Base-by-base conservation (phyloP, 2,113 vertebrate species). In the Xiphorhynchus elegans region DNA sequence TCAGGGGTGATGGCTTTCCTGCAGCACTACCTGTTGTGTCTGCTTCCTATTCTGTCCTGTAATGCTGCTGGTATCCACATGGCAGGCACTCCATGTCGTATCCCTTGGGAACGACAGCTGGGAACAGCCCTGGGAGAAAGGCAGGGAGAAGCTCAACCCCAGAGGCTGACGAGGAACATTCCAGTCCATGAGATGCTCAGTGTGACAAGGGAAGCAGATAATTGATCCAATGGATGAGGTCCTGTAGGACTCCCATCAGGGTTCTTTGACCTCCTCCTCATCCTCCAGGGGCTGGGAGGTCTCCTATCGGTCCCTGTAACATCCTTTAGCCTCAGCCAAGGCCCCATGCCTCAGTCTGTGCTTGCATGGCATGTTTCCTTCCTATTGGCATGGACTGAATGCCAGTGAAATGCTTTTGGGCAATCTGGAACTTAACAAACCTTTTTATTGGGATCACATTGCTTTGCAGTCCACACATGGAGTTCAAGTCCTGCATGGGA, bases 61-160 rank as follows among this genome's bases (percentile, higher is more conserved):
- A 26, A 21, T 15, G 19, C 33, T 46, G 47, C 23, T 0, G 0
- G 7, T 9, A 53, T 4, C 35, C 4, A 12, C 8, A 26, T 11
- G 31, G 29, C 37, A 50, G 9, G 55, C 10, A n/a, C n/a, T n/a
- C n/a, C n/a, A n/a, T n/a, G n/a, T n/a, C n/a, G n/a, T n/a, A n/a
- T n/a, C n/a, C 17, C 20, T 56, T 42, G 13, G 29, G 19, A 58
- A 84, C 44, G 62, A 11, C 23, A 37, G 14, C 26, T 49, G 64
- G 44, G 26, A 84, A 68, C 8, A 23, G 5, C n/a, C 29, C 37
- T 29, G 8, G 3, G 11, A 84, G 21, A n/a, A 4, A n/a, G 1
- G 2, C 2, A 3, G 13, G 19, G 28, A 24, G 11, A 60, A 47
- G 10, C 2, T 84, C 13, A 58, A 47, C 47, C 13, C 25, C 29